Evolutionary conservation across 2,888 invertebrate genomes (phyloP).

Genomic region (Atethmia centrago): DNA sequence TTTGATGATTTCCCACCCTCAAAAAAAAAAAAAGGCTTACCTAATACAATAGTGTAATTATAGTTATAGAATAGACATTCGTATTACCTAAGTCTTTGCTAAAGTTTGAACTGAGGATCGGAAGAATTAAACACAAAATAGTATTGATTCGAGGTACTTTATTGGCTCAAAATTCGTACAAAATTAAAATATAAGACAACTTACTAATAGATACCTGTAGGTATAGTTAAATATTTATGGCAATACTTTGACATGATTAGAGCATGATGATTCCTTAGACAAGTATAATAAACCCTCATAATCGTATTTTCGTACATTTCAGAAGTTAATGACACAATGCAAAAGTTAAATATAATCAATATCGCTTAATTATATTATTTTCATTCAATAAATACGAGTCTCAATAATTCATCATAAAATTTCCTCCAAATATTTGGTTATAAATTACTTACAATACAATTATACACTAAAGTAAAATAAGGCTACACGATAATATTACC

Average conservation of each 20-base stretch:
- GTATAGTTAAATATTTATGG: slow-evolving; percentile 46
- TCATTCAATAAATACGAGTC: slow-evolving; percentile 56
- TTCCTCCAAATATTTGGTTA: slow-evolving; percentile 60
- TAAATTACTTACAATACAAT: slow-evolving; percentile 42
- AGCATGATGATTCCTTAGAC: slow-evolving; percentile 10
- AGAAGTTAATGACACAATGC: slow-evolving; percentile 1
- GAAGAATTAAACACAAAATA: slow-evolving; percentile 7
- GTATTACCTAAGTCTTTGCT: not conserved
- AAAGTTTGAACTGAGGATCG: not conserved
- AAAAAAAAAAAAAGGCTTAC: too few relatives aligned
- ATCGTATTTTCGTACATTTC: slow-evolving; percentile 49
- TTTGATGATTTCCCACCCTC: too few relatives aligned
- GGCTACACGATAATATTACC: slow-evolving; percentile 6
- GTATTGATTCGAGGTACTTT: slow-evolving; percentile 66
- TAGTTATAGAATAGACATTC: too few relatives aligned
- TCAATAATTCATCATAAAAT: slow-evolving; percentile 39
- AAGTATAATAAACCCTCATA: slow-evolving; percentile 7
- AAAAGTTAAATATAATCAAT: not conserved
- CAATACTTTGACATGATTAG: slow-evolving; percentile 37
- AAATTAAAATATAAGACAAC: slow-evolving; percentile 33
- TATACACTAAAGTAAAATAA: slow-evolving; percentile 8
- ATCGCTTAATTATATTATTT: slow-evolving; percentile 4
- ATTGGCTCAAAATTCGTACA: slow-evolving; percentile 65
- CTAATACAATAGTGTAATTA: too few relatives aligned
- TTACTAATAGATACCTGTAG: slow-evolving; percentile 18